Evolutionary conservation across 2,797 vertebrate species (phyloP).

Genomic region (Simalia tracyae): DNA sequence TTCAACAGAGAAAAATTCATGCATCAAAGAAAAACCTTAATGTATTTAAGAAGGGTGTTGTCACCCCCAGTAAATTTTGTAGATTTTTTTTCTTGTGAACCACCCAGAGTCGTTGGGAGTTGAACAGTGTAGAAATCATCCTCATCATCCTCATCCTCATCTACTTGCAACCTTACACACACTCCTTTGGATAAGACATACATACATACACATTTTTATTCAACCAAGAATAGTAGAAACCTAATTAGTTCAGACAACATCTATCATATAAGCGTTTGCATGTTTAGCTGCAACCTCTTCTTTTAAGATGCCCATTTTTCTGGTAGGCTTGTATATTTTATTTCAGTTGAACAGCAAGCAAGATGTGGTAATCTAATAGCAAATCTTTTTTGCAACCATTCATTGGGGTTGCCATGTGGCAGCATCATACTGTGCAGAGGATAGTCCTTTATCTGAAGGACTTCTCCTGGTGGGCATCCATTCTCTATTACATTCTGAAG

Average conservation of each 20-base stretch:
- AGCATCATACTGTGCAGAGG: neutral
- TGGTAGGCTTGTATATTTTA: neutral
- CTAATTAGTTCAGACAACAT: neutral
- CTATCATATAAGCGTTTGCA: neutral
- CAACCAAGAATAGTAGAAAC: neutral
- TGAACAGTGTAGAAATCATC: neutral
- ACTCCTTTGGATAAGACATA: neutral
- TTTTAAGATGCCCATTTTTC: neutral
- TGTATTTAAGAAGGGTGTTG: neutral
- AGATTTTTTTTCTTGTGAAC: neutral
- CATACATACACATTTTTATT: neutral
- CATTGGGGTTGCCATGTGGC: neutral
- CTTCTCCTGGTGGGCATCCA: neutral
- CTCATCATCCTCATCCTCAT: neutral
- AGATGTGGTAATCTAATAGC: neutral
- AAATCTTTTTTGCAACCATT: neutral
- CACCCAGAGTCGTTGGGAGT: neutral
- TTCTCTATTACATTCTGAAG: neutral
- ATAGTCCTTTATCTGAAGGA: neutral
- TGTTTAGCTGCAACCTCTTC: neutral
- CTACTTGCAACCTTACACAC: neutral
- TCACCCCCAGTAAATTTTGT: constrained; percentile 12
- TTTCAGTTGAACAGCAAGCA: neutral
- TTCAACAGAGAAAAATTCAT: constrained; percentile 43
- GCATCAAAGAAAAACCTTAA: constrained; percentile 36